Conservation (phyloP, 2,113 vertebrate genomes). For the Otis tarda region DNA sequence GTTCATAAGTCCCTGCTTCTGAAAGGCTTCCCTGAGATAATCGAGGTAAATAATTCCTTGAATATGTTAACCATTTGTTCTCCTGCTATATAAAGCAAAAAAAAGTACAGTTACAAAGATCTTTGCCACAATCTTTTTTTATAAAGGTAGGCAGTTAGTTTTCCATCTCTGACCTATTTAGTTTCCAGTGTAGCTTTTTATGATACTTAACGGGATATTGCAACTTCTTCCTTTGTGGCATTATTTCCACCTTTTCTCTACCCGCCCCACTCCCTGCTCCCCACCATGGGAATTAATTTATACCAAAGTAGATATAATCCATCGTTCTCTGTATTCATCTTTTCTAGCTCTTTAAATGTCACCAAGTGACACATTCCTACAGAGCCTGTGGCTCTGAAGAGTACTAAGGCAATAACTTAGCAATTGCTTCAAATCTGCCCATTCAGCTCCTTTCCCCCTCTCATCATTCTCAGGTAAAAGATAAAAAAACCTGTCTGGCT, state of each 20-base stretch:
- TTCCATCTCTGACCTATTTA: not conserved
- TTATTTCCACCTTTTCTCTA: not conserved
- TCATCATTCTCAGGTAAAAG: not conserved
- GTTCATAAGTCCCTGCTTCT: not conserved
- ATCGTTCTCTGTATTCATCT: not conserved
- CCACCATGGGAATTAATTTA: not conserved
- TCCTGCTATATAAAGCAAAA: not conserved
- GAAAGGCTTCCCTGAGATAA: not conserved
- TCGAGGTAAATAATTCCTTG: not conserved
- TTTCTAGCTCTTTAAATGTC: not conserved
- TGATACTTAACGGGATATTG: not conserved
- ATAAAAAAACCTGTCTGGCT: not conserved
- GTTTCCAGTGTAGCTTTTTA: not conserved
- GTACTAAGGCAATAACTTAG: not conserved
- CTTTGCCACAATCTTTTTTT: not conserved
- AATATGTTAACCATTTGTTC: not conserved
- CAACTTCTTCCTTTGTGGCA: not conserved
- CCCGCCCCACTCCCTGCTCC: no score
- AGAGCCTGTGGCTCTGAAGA: not conserved
- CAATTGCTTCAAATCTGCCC: not conserved
- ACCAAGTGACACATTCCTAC: not conserved
- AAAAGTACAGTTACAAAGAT: not conserved
- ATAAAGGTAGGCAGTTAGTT: not conserved
- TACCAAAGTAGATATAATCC: not conserved
- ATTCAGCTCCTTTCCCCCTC: not conserved